Percentiles rank a stretch among this genome's conserved stretches.
phyloP scores from a whole-genome alignment of 1,140 invertebrate species.

The Calycopis cecrops region DNA sequence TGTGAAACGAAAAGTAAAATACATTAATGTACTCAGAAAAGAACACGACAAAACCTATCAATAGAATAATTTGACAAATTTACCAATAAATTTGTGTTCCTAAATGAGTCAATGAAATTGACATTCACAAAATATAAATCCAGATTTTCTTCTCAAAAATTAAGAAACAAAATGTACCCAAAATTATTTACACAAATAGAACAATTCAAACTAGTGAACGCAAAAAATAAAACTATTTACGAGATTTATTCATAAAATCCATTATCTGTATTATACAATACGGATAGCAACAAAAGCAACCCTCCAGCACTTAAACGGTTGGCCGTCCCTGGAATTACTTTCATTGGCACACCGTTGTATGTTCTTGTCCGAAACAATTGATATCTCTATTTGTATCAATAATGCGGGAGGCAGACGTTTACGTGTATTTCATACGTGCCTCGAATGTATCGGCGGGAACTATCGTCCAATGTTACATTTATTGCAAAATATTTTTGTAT shows the following conservation, averaged over 20 bases:
- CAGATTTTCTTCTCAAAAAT: background rate
- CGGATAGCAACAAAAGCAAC: slow-evolving; percentile 9
- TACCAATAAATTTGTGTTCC: no score
- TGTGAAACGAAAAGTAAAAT: no score
- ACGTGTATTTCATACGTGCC: slow-evolving; percentile 64
- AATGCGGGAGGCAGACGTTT: slow-evolving; percentile 62
- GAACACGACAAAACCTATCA: no score
- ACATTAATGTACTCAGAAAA: no score
- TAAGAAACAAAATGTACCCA: background rate
- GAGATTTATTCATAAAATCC: background rate
- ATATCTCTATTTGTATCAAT: slow-evolving; percentile 74
- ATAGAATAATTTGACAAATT: no score
- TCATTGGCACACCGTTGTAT: slow-evolving; percentile 52
- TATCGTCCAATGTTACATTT: slow-evolving; percentile 32
- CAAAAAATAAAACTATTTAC: no score
- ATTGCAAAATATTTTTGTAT: slow-evolving; percentile 36
- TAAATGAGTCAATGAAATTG: no score
- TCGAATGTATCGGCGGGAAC: slow-evolving; percentile 42
- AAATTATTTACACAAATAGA: background rate
- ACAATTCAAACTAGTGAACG: no score
- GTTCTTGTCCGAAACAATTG: slow-evolving; percentile 69
- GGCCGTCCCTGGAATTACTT: slow-evolving; percentile 39
- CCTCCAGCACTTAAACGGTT: slow-evolving; percentile 28
- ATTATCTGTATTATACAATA: slow-evolving; percentile 1
- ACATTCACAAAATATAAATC: no score